Conservation (phyloP, 2,797 vertebrate genomes). For the Neomorphus geoffroyi region DNA sequence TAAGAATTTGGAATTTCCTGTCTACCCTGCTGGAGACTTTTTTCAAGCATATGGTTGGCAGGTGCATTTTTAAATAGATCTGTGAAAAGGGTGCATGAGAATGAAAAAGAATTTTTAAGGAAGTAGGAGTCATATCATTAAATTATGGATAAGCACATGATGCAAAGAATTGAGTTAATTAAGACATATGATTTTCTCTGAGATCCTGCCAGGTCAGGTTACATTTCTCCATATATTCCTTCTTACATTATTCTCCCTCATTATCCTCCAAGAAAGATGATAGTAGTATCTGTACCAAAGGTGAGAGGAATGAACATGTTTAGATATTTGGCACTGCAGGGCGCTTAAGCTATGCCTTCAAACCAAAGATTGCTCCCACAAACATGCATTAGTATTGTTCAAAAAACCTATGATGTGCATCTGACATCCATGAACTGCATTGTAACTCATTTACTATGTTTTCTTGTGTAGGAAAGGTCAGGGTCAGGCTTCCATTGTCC, state of each 20-base stretch:
- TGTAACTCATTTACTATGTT: neutral
- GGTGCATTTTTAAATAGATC: slow-evolving; percentile 26
- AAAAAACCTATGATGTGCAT: neutral
- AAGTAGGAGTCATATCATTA: slow-evolving; percentile 1
- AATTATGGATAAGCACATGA: neutral
- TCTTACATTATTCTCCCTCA: neutral
- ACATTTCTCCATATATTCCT: neutral
- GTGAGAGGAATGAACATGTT: neutral
- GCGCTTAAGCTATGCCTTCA: neutral
- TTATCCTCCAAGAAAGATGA: neutral
- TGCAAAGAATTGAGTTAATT: neutral
- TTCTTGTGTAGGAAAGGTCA: neutral
- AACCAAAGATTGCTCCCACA: neutral
- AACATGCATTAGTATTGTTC: neutral
- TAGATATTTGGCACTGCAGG: neutral
- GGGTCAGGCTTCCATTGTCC: neutral
- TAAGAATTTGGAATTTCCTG: slow-evolving; percentile 44
- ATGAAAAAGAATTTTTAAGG: slow-evolving; percentile 25
- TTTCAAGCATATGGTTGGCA: slow-evolving; percentile 32
- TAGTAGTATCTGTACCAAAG: neutral
- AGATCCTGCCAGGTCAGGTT: slow-evolving; percentile 14
- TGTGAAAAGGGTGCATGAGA: slow-evolving; percentile 22
- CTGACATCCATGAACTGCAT: neutral
- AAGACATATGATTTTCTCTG: neutral
- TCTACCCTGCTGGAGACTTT: neutral